Evolutionary conservation across 2,888 invertebrate species (phyloP).

Genomic region (Listrodromus nycthemerus): DNA sequence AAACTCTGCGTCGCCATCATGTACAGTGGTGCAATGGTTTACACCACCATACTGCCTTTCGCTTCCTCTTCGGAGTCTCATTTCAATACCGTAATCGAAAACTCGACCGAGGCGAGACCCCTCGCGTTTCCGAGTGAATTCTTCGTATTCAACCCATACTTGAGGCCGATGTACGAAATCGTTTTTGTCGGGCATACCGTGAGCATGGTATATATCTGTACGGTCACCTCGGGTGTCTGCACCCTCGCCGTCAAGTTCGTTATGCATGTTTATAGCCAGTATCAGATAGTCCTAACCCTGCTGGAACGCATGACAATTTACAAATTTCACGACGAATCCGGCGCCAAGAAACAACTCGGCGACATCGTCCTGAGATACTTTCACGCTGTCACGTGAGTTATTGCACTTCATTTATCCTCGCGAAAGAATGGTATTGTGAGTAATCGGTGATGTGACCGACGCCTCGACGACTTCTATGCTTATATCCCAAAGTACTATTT

Average conservation of each 20-base stretch:
- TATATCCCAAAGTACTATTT: too few species aligned
- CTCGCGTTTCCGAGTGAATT: slow-evolving; percentile 33
- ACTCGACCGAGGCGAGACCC: not conserved
- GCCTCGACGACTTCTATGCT: too few species aligned
- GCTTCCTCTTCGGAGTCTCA: slow-evolving; percentile 30
- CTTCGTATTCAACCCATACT: slow-evolving; percentile 58
- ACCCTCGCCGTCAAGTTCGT: slow-evolving; percentile 70
- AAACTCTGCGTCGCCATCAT: too few species aligned
- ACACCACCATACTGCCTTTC: slow-evolving; percentile 66
- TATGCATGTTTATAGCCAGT: slow-evolving; percentile 74
- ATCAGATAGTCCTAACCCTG: slow-evolving; percentile 69
- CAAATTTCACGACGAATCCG: too few species aligned
- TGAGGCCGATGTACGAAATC: slow-evolving; percentile 70
- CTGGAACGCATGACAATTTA: slow-evolving; percentile 43
- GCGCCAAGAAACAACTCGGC: not conserved
- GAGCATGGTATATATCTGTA: slow-evolving; percentile 58
- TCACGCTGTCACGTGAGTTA: not conserved
- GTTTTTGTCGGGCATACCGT: slow-evolving; percentile 65
- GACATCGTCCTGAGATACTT: not conserved
- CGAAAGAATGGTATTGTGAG: too few species aligned
- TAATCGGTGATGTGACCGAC: too few species aligned
- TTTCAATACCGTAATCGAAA: not conserved
- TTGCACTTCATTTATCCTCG: too few species aligned
- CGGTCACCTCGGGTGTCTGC: slow-evolving; percentile 66
- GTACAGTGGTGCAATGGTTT: slow-evolving; percentile 63